Base-by-base conservation (phyloP, 2,113 vertebrate genomes). In the Brachyistius frenatus region DNA sequence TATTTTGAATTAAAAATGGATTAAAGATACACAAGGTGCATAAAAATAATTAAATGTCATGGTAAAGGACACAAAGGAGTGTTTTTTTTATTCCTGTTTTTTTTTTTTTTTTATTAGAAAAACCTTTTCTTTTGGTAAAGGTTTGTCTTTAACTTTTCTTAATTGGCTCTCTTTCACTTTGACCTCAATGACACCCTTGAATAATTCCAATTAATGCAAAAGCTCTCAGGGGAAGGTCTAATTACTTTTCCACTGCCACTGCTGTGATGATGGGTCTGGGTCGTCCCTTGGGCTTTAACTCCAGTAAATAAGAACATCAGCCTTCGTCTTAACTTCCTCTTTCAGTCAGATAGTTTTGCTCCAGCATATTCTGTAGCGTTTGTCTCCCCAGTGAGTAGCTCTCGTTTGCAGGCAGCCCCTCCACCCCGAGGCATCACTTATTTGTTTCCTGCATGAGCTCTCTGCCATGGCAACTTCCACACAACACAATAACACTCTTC, bases 121-220 rank as follows among this genome's bases (percentile, higher is more conserved):
- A 7, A 47, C 2, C 62, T 62, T 62, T 49, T 75, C n/a, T 47
- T 47, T 47, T 47, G 46, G 49, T 46, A 37, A 66, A 63, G 7
- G 7, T 65, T 69, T 66, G 49, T 57, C 31, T 73, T 52, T 69
- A 44, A 58, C 33, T 54, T 44, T n/a, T 30, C 56, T 64, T 81
- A 77, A 73, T 46, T 73, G 65, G 50, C 64, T 78, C 44, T 73
- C 10, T 8, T 66, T 73, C 62, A 50, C 53, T 66, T 66, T 86
- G 84, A 90, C 83, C 87, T 79, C 64, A 77, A 16, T 80, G 87
- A 81, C 84, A 77, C 66, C 46, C 75, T 81, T 78, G 86, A 91
- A 78, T 81, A 82, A 89, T 79, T 89, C 82, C 65, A 88, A 84
- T 92, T 84, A 92, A 89, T 79, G 70, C 62, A 53, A 73, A 74